phyloP scores from a whole-genome alignment of 2,113 vertebrate genomes.

The Chloebia gouldiae region DNA sequence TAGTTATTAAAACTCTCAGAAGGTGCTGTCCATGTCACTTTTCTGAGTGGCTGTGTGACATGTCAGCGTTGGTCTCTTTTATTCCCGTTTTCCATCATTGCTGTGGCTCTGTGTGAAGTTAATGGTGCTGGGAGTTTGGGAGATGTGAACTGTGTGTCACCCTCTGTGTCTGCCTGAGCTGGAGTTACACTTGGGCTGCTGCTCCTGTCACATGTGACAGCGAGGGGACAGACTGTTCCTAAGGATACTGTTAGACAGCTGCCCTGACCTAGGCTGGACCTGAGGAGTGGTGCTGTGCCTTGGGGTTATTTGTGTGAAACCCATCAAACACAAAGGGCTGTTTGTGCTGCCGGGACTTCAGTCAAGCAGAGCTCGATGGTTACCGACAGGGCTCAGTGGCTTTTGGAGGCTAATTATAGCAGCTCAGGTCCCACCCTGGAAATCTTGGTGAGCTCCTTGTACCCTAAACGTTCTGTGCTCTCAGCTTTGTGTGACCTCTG shows the following conservation, averaged over 20 bases:
- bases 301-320: not conserved
- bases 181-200: not conserved
- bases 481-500: not conserved
- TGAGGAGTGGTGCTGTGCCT: not conserved
- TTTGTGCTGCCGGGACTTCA: not conserved
- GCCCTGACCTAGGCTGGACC: not conserved
- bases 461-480: not conserved
- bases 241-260: not conserved
- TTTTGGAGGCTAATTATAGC: constrained; percentile 20
- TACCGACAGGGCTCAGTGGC: not conserved
- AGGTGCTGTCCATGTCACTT: fast-evolving
- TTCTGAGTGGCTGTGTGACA: not conserved
- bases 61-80: fast-evolving
- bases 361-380: not conserved
- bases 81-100: fast-evolving
- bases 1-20: not conserved
- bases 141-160: fast-evolving
- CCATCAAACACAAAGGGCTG: not conserved
- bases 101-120: not conserved
- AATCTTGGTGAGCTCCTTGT: not conserved
- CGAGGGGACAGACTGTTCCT: not conserved
- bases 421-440: not conserved
- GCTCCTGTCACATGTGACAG: not conserved
- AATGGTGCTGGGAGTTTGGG: not conserved
- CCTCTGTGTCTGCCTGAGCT: not conserved